Evolutionary conservation across 2,888 invertebrate genomes (phyloP).

Genomic region (Rambutsinella grinnellia): DNA sequence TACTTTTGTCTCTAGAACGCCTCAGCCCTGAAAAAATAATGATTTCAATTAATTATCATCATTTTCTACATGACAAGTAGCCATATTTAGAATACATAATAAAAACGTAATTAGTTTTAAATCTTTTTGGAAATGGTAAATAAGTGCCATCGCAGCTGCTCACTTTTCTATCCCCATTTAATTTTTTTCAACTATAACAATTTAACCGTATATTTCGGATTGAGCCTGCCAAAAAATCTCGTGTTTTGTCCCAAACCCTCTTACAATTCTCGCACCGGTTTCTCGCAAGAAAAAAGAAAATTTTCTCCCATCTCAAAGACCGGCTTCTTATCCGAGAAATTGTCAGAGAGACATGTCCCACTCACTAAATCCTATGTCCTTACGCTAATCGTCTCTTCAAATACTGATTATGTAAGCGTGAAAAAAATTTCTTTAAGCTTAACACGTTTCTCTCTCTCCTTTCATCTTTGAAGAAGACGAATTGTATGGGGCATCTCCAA

Average conservation of each 20-base stretch:
- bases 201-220: no score
- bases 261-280: not conserved
- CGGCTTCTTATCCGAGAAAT: not conserved
- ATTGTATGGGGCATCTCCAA: no score
- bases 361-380: not conserved
- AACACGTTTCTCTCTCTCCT: no score
- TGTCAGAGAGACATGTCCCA: not conserved
- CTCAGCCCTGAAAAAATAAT: no score
- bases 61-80: not conserved
- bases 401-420: no score
- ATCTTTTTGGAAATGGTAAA: conserved; percentile 33
- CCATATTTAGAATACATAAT: not conserved
- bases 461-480: no score
- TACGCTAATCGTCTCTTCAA: no score
- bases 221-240: conserved; percentile 16
- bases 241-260: not conserved
- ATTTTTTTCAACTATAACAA: no score
- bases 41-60: no score
- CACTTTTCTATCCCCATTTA: conserved; percentile 15
- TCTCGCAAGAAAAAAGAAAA: no score
- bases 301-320: not conserved
- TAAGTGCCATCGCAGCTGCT: conserved; percentile 50
- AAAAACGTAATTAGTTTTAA: conserved; percentile 32
- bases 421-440: no score
- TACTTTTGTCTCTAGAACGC: no score